Evolutionary conservation across 2,113 vertebrate genomes (phyloP).

Genomic region (Mohoua ochrocephala): DNA sequence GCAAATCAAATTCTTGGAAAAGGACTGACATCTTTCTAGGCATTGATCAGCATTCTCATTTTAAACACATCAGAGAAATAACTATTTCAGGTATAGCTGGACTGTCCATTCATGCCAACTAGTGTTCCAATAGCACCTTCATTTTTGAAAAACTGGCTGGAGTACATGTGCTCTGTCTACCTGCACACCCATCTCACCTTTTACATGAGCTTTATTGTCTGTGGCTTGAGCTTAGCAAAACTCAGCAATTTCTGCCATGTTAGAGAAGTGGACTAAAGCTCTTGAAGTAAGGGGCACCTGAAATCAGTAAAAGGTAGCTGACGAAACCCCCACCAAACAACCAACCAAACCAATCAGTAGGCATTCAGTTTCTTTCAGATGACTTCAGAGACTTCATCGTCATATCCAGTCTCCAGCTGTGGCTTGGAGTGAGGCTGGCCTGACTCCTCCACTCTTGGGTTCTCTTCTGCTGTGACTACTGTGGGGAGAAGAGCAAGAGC

Average conservation of each 20-base stretch:
- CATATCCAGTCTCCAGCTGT: not conserved
- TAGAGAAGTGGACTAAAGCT: not conserved
- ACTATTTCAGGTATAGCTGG: not conserved
- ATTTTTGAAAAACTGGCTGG: not conserved
- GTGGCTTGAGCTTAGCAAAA: not conserved
- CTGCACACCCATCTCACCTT: not conserved
- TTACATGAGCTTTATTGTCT: not conserved
- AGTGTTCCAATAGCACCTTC: not conserved
- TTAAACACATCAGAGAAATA: not conserved
- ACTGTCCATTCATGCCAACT: not conserved
- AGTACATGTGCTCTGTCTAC: fast-evolving
- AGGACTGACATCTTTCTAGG: not conserved
- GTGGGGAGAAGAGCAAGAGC: not conserved
- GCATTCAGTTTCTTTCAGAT: not conserved
- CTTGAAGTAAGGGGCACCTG: not conserved
- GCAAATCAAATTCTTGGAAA: not conserved
- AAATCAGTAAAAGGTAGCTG: not conserved
- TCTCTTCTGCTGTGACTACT: not conserved
- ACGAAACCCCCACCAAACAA: not conserved
- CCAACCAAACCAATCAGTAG: not conserved
- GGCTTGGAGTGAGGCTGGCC: not conserved
- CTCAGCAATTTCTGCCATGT: not conserved
- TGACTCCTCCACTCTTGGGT: not conserved
- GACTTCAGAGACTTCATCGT: not conserved
- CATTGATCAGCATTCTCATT: not conserved